Conservation (phyloP, 2,113 vertebrate genomes). For the Reinhardtius hippoglossoides region DNA sequence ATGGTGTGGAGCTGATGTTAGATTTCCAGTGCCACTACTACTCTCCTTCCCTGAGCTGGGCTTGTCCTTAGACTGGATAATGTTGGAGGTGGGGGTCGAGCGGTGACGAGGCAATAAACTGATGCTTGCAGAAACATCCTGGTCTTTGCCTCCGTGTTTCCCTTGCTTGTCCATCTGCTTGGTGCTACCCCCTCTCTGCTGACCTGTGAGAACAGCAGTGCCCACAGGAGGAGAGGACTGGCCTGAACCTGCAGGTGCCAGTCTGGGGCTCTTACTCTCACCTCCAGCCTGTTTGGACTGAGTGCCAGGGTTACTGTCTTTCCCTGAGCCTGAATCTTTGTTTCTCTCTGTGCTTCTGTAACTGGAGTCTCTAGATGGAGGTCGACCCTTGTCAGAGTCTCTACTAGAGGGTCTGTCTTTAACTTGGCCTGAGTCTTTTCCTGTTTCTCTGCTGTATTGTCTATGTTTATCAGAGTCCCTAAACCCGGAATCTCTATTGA, state of each 20-base stretch:
- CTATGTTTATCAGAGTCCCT: conserved; percentile 69
- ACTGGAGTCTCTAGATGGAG: conserved; percentile 66
- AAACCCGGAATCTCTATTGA: conserved; percentile 53
- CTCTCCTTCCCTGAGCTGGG: conserved; percentile 80
- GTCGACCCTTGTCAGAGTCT: conserved; percentile 69
- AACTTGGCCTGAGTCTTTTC: conserved; percentile 59
- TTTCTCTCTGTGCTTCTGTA: conserved; percentile 74
- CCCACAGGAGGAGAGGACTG: conserved; percentile 79
- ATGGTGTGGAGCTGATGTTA: conserved; percentile 75
- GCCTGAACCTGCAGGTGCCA: conserved; percentile 61
- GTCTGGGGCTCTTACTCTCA: conserved; percentile 66
- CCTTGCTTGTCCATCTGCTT: conserved; percentile 87
- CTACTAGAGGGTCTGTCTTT: conserved; percentile 75
- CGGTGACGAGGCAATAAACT: conserved; percentile 73
- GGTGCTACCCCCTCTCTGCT: conserved; percentile 72
- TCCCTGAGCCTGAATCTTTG: conserved; percentile 69
- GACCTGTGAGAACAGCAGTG: conserved; percentile 77
- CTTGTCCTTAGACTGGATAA: conserved; percentile 76
- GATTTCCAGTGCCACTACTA: conserved; percentile 69
- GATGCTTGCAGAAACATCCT: conserved; percentile 77
- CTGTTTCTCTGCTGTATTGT: conserved; percentile 69
- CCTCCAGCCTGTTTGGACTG: conserved; percentile 70
- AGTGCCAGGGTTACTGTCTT: conserved; percentile 56
- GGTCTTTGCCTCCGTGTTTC: conserved; percentile 82
- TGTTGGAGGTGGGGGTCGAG: conserved; percentile 47